Percentiles rank a stretch among this genome's conserved stretches.
Conservation (phyloP, 2,797 vertebrate genomes). For the Neopelma chrysocephalum region DNA sequence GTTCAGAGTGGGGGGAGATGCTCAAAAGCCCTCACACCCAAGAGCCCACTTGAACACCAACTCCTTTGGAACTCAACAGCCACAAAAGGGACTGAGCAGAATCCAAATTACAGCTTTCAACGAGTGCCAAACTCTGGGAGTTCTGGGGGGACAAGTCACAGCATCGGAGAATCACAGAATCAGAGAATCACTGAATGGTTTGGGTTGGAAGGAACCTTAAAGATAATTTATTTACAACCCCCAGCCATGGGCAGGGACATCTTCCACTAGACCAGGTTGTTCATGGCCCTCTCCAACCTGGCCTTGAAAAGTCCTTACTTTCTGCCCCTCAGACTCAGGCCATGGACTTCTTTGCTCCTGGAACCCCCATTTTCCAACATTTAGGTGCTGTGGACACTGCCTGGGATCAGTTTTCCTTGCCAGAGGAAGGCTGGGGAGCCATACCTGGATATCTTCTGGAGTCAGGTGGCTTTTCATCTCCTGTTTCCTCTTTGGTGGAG, state of each 20-base stretch:
- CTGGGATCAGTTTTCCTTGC: background rate
- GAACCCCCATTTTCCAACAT: background rate
- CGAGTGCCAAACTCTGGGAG: background rate
- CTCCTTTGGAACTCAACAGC: background rate
- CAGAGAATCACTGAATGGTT: background rate
- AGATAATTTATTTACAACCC: background rate
- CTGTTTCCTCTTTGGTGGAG: slow-evolving; percentile 85
- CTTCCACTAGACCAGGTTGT: background rate
- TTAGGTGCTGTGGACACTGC: fast-evolving
- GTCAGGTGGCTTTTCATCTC: slow-evolving; percentile 86
- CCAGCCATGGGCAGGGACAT: background rate
- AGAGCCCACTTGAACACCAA: background rate
- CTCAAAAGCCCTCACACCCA: background rate
- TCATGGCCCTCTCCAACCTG: background rate
- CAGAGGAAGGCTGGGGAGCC: background rate
- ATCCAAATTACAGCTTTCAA: background rate
- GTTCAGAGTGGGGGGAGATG: background rate
- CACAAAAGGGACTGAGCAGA: background rate
- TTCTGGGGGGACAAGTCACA: background rate
- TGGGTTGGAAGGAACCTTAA: background rate
- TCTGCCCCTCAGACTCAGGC: background rate
- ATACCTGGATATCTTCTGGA: slow-evolving; percentile 89
- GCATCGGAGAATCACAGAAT: background rate
- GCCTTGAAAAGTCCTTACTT: background rate
- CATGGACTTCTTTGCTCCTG: background rate